Evolutionary conservation across 1,140 invertebrate species (phyloP), one percentile per base, ranked within the genome.

Genomic region (Cecropterus lyciades): DNA sequence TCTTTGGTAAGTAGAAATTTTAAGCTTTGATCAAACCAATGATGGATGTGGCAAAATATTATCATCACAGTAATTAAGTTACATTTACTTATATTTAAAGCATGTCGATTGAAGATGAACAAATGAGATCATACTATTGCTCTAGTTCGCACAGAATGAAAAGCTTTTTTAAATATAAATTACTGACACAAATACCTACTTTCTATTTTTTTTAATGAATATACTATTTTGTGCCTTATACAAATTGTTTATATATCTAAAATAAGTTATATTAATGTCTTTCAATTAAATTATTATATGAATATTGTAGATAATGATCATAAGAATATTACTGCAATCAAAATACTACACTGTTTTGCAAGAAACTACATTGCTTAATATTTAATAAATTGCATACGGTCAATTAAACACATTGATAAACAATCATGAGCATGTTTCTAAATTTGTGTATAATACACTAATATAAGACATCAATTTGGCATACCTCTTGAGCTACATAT

Each of bases 381-480:
- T 24, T 53, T 40, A 1, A 3, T 33, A 33, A 9, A 51, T 57
- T 63, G 14, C 56, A 43, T 24, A 65, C 51, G n/a, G n/a, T n/a
- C n/a, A n/a, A 70, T 24, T 30, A 49, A 48, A 33, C 37, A 11
- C 37, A 0, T 62, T 42, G 37, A 48, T 48, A 53, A 56, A 66
- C n/a, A 67, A 27, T 53, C 10, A 45, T 65, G 63, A 65, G 51
- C 40, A 52, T 59, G 15, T 62, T 68, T 69, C 5, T 46, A 42
- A 60, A 33, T 43, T 43, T 43, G 13, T 17, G 33, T 52, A 64
- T 15, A 64, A 64, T 17, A 55, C 16, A n/a, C 56, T 15, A 27
- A 37, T 49, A 72, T 37, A 72, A 63, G 82, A 84, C 83, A 87
- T 74, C 66, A 55, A 88, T 88, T 88, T 86, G 85, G 85, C 85